Base-by-base conservation (phyloP, 2,797 vertebrate species). In the Eutrigla gurnardus region DNA sequence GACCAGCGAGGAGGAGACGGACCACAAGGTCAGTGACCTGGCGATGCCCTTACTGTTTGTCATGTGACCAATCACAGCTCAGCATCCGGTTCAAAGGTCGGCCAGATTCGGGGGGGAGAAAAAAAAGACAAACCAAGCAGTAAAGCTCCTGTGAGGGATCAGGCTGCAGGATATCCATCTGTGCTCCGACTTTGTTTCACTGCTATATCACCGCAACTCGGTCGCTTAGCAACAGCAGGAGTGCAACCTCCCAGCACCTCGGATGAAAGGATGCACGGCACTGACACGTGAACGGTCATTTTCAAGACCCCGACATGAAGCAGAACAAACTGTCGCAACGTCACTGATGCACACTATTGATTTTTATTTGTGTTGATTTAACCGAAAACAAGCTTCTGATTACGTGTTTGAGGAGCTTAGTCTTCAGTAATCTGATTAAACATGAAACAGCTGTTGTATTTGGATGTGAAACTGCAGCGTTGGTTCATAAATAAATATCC, bases 1-100 rank as follows among this genome's bases (percentile, higher is more conserved):
- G 82, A 88, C 92, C 6, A 81, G 94, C 1, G 96, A 96, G 82
- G 96, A 97, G 65, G 97, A 97, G 84, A 92, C 92, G 65, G 96
- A 97, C 90, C 94, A 96, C 75, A 97, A 98, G 91, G 95, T 97
- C 77, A 94, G 96, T 55, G 2, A 1, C 5, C 25, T 25, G 25
- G 25, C 25, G 25, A 25, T 25, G 25, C 1, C 25, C 25, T 25
- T 25, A 25, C 25, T 25, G 25, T 25, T 25, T 25, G 25, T 25
- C 25, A 25, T 25, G 25, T 25, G 43, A 4, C 13, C 43, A 10
- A 15, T 12, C 4, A 45, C 43, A 13, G 13, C 43, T 5, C 43
- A 45, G 5, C 4, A 7, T 42, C 40, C 40, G 40, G 40, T 42
- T 8, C 43, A 45, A 13, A 12, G 43, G 2, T 45, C 43, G 13